Percentiles rank a stretch among this genome's conserved stretches.
These are phyloP conservation scores for Drosophila demipolita DNA, from an alignment of 2,888 invertebrate species.

Conservation along the genomic window DNA sequence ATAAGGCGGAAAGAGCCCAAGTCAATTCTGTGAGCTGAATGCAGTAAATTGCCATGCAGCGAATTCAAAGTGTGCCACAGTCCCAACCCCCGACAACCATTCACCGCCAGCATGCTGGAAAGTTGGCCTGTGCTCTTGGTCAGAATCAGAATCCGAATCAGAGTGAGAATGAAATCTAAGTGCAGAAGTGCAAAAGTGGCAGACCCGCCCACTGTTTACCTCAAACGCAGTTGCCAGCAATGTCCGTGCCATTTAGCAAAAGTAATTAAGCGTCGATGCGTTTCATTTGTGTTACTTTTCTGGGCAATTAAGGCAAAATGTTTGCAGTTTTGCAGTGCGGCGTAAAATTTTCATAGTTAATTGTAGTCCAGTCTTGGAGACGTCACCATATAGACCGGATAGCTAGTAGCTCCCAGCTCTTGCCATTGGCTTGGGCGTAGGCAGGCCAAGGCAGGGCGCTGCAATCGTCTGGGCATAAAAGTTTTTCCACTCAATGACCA, in stretches of 20 bases:
- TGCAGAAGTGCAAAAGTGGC: background rate
- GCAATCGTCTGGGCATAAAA: conserved; percentile 51
- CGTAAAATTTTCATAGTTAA: conserved; percentile 77
- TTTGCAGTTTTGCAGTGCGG: conserved; percentile 60
- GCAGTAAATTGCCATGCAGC: conserved; percentile 58
- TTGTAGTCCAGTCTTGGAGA: conserved; percentile 44
- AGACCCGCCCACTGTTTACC: conserved; percentile 47
- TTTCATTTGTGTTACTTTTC: conserved; percentile 81
- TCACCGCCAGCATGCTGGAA: conserved; percentile 47
- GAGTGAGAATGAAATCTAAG: conserved; percentile 1
- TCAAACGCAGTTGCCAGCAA: conserved; percentile 49
- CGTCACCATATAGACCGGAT: conserved; percentile 4
- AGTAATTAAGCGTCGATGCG: conserved; percentile 81
- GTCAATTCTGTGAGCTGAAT: conserved; percentile 43
- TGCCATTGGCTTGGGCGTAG: background rate
- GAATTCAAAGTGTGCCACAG: conserved; percentile 53
- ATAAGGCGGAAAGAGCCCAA: conserved; percentile 16
- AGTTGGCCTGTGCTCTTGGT: conserved; percentile 40
- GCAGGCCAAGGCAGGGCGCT: conserved; percentile 18
- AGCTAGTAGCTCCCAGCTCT: background rate
- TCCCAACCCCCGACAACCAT: conserved; percentile 35
- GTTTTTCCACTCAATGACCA: conserved; percentile 34
- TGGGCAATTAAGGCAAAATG: conserved; percentile 79
- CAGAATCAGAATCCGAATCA: conserved; percentile 10
- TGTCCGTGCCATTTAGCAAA: conserved; percentile 73